These are phyloP conservation scores for Ernsta delagoae DNA, from an alignment of 2,888 invertebrate species.

Conservation along the genomic window DNA sequence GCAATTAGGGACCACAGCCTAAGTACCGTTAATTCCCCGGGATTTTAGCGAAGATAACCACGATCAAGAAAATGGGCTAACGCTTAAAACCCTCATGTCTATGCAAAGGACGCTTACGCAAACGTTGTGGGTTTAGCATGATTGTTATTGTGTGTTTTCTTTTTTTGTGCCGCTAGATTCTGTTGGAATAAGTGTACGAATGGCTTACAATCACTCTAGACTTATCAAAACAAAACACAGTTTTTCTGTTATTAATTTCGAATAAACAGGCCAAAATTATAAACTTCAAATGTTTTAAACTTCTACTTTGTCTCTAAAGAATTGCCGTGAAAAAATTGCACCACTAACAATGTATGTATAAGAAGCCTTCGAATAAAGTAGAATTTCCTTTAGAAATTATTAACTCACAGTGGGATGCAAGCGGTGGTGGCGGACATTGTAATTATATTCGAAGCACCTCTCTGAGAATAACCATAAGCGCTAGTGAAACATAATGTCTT, in stretches of 20 bases:
- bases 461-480: slow-evolving; percentile 27
- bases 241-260: too few species aligned
- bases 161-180: background rate
- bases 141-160: background rate
- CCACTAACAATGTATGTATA: too few species aligned
- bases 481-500: slow-evolving; percentile 26
- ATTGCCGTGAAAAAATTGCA: too few species aligned
- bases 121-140: background rate
- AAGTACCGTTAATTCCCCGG: slow-evolving; percentile 13
- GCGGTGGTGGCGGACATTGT: background rate
- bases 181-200: background rate
- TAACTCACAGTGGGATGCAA: slow-evolving; percentile 3
- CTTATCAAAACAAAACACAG: too few species aligned
- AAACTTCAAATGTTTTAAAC: too few species aligned
- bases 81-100: slow-evolving; percentile 15
- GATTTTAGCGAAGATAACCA: slow-evolving; percentile 10
- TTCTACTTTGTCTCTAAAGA: too few species aligned
- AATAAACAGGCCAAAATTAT: too few species aligned
- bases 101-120: slow-evolving; percentile 10
- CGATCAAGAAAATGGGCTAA: slow-evolving; percentile 14
- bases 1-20: slow-evolving; percentile 31
- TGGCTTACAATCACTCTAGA: too few species aligned
- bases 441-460: slow-evolving; percentile 27
- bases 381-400: slow-evolving; percentile 22
- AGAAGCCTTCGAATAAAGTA: background rate